phyloP scores from a whole-genome alignment of 2,888 invertebrate species.

The Marasmarcha lunaedactyla region DNA sequence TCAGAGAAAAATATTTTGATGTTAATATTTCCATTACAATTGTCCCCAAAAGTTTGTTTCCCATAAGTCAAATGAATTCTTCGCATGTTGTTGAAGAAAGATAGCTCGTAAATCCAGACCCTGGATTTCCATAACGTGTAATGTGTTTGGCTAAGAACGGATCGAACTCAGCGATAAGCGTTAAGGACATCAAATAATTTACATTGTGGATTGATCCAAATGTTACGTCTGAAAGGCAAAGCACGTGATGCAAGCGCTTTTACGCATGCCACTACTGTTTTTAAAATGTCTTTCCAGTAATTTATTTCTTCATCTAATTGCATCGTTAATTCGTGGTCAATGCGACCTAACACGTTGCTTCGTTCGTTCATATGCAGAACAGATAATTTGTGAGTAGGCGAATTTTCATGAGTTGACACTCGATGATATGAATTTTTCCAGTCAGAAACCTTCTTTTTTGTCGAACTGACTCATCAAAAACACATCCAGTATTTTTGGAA shows the following conservation, averaged over 20 bases:
- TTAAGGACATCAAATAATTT: conserved; percentile 8
- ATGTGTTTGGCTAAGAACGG: neutral
- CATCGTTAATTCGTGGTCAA: too few relatives aligned
- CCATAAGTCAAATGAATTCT: conserved; percentile 23
- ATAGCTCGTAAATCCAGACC: conserved; percentile 18
- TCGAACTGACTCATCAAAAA: too few relatives aligned
- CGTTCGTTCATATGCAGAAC: too few relatives aligned
- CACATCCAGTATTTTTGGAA: too few relatives aligned
- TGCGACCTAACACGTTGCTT: too few relatives aligned
- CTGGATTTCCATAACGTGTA: too few relatives aligned
- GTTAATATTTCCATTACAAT: conserved; percentile 11
- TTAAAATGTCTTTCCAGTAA: too few relatives aligned
- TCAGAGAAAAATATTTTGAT: conserved; percentile 12
- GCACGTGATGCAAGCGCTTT: conserved; percentile 10
- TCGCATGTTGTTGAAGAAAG: conserved; percentile 21
- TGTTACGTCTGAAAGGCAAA: conserved; percentile 9
- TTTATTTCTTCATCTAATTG: too few relatives aligned
- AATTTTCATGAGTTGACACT: too few relatives aligned
- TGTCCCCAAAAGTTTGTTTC: conserved; percentile 14
- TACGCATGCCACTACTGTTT: conserved; percentile 7
- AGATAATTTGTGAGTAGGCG: too few relatives aligned
- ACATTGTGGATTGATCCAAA: conserved; percentile 8
- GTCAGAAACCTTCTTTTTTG: too few relatives aligned
- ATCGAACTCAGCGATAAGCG: conserved; percentile 13
- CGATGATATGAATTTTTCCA: too few relatives aligned